These are phyloP conservation scores for Eublepharis macularius DNA, from an alignment of 2,113 vertebrate genomes.

Conservation along the genomic window DNA sequence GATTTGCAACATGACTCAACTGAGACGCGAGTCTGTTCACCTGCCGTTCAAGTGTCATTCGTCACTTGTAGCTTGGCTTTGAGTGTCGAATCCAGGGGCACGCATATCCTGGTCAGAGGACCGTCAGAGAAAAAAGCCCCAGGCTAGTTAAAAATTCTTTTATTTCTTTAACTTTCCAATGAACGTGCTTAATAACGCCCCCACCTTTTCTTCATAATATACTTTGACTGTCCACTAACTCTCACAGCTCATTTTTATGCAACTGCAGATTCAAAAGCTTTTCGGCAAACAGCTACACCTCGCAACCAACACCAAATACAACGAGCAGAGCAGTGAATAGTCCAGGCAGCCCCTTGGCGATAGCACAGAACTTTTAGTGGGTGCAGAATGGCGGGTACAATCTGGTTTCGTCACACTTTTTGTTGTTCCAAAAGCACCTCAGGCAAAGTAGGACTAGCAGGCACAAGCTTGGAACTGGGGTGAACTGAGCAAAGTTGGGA, in stretches of 20 bases:
- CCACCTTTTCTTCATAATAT: neutral
- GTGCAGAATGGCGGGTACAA: neutral
- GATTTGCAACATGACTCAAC: slow-evolving; percentile 44
- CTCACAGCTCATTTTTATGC: neutral
- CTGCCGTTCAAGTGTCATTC: no score
- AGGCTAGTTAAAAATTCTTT: neutral
- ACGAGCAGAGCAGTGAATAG: neutral
- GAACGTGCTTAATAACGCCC: neutral
- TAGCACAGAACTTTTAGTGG: neutral
- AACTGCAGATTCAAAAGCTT: neutral
- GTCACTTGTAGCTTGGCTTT: no score
- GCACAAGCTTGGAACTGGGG: no score
- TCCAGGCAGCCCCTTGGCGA: neutral
- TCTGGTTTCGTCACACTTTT: neutral
- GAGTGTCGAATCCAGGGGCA: slow-evolving; percentile 1
- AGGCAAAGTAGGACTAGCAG: neutral
- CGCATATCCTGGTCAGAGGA: neutral
- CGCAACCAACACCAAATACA: neutral
- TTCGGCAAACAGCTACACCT: no score
- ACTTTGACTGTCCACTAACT: neutral
- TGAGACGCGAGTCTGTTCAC: no score
- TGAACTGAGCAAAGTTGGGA: no score
- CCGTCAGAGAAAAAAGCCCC: neutral
- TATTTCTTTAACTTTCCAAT: slow-evolving; percentile 15
- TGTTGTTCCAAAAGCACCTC: neutral